phyloP scores from a whole-genome alignment of 2,888 invertebrate genomes.

The Scaptomyza flava region DNA sequence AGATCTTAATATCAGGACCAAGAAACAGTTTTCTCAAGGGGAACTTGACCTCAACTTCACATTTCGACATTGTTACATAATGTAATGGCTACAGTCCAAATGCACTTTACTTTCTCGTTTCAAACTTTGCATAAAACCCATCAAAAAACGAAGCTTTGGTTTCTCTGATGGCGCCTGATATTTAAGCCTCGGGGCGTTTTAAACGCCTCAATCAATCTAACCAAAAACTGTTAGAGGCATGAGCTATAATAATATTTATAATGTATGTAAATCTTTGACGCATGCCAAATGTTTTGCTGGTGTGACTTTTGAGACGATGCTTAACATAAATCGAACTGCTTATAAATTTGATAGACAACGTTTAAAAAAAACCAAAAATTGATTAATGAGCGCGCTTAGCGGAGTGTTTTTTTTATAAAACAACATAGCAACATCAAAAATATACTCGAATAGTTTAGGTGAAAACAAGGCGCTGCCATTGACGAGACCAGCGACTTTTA shows the following conservation, averaged over 20 bases:
- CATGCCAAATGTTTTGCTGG: constrained; percentile 73
- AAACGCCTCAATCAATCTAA: constrained; percentile 55
- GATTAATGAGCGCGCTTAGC: constrained; percentile 68
- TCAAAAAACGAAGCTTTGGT: constrained; percentile 25
- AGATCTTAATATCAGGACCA: no score
- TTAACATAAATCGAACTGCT: constrained; percentile 77
- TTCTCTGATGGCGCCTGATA: constrained; percentile 27
- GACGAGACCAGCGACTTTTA: constrained; percentile 57
- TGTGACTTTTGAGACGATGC: constrained; percentile 76
- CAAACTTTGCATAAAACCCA: constrained; percentile 30
- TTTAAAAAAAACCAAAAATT: constrained; percentile 44
- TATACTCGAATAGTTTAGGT: constrained; percentile 62
- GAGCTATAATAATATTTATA: constrained; percentile 41
- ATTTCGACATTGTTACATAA: no score
- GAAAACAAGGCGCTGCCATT: constrained; percentile 66
- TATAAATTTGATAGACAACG: constrained; percentile 75
- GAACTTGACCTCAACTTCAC: not conserved
- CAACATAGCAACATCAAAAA: constrained; percentile 9
- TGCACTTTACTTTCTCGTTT: not conserved
- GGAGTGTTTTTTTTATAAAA: not conserved
- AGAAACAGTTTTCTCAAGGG: not conserved
- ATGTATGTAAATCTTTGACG: constrained; percentile 70
- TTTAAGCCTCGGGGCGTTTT: constrained; percentile 46
- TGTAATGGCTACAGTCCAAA: no score
- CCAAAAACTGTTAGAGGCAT: constrained; percentile 19